These are phyloP conservation scores for Abrostola triplasia DNA, from an alignment of 2,888 invertebrate species.

Conservation along the genomic window DNA sequence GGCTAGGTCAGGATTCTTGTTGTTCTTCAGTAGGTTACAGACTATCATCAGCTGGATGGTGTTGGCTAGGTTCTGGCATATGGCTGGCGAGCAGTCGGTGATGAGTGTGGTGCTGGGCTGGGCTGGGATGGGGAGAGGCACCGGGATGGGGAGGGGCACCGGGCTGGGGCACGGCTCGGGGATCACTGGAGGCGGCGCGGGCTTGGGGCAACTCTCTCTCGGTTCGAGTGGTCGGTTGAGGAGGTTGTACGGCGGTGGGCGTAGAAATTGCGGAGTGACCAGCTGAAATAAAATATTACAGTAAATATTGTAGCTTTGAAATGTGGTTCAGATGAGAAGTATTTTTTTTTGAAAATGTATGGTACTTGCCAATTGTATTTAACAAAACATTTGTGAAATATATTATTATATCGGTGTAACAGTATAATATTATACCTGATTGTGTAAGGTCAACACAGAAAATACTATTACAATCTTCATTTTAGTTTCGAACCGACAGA, in stretches of 20 bases:
- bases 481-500: slow-evolving; percentile 1
- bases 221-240: slow-evolving; percentile 43
- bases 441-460: slow-evolving; percentile 6
- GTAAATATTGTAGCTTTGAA: background rate
- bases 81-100: slow-evolving; percentile 75
- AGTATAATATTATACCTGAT: slow-evolving; percentile 32
- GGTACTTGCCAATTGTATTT: background rate
- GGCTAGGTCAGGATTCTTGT: slow-evolving; percentile 62
- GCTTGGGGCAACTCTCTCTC: background rate
- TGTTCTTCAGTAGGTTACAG: slow-evolving; percentile 71
- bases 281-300: slow-evolving; percentile 59
- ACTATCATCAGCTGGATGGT: slow-evolving; percentile 79
- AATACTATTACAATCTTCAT: slow-evolving; percentile 31
- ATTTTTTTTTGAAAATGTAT: too few relatives aligned
- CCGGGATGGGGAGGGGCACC: slow-evolving; percentile 44
- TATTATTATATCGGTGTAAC: background rate
- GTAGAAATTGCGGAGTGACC: slow-evolving; percentile 59
- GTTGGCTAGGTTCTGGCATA: slow-evolving; percentile 76
- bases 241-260: slow-evolving; percentile 54
- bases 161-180: slow-evolving; percentile 52
- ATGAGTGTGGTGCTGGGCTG: slow-evolving; percentile 68
- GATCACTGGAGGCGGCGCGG: slow-evolving; percentile 38
- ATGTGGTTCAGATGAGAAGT: too few relatives aligned
- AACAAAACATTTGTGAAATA: background rate
- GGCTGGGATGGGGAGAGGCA: slow-evolving; percentile 13